Conservation (phyloP, 2,888 invertebrate species). For the Drosophila neutralis region DNA sequence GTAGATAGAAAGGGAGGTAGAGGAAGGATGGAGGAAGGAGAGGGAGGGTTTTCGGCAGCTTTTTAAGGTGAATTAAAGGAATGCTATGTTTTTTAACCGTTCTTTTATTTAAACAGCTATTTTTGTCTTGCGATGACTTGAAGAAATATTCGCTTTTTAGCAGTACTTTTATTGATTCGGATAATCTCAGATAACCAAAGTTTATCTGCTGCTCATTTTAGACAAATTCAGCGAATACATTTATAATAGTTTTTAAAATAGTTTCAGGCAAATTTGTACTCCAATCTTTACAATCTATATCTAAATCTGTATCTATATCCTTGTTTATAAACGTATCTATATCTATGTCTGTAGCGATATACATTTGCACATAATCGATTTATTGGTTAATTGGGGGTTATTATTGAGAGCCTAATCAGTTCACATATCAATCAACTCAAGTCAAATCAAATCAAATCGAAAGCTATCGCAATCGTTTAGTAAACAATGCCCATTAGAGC, state of each 20-base stretch:
- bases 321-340: too few species aligned
- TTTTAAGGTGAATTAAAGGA: not conserved
- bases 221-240: not conserved
- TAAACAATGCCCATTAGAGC: conserved; percentile 32
- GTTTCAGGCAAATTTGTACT: not conserved
- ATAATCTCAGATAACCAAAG: not conserved
- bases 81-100: not conserved
- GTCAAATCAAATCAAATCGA: conserved; percentile 4
- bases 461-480: conserved; percentile 23
- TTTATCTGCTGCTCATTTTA: not conserved
- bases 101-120: not conserved
- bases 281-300: too few species aligned
- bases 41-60: not conserved
- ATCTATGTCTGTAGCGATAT: not conserved
- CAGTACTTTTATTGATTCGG: not conserved
- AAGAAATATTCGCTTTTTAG: not conserved
- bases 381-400: conserved; percentile 20
- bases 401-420: conserved; percentile 45
- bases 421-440: conserved; percentile 49
- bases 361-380: not conserved
- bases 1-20: not conserved
- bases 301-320: not conserved
- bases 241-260: not conserved
- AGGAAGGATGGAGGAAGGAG: not conserved
- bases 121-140: not conserved